Conservation (phyloP, 2,888 invertebrate genomes). For the Cheilosia impressa region DNA sequence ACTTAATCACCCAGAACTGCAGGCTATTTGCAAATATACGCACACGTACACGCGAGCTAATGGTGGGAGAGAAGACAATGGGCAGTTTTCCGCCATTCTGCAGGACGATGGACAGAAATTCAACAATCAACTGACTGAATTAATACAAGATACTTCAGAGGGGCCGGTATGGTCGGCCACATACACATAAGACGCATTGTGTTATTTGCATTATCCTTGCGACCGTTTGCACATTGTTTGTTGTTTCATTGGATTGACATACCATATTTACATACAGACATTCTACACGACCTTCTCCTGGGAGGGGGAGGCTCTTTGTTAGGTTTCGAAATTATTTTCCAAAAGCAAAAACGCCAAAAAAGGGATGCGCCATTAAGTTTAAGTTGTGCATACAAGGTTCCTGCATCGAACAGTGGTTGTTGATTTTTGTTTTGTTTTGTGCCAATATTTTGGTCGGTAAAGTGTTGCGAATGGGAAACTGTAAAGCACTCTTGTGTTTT, state of each 20-base stretch:
- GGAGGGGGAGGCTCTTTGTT: conserved; percentile 21
- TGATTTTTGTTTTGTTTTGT: not conserved
- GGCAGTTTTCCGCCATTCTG: conserved; percentile 18
- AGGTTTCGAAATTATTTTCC: conserved; percentile 42
- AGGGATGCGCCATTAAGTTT: conserved; percentile 25
- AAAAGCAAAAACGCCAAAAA: conserved; percentile 10
- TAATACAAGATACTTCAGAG: conserved; percentile 37
- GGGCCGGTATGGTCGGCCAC: not conserved
- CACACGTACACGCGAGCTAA: too few species aligned
- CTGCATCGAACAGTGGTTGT: conserved; percentile 12
- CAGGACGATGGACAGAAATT: conserved; percentile 50
- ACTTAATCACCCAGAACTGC: conserved; percentile 45
- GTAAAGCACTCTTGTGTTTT: conserved; percentile 4
- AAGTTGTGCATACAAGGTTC: conserved; percentile 54
- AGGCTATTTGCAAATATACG: not conserved
- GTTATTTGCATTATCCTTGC: conserved; percentile 40
- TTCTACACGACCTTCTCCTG: conserved; percentile 26
- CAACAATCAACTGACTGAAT: conserved; percentile 63
- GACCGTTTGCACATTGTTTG: conserved; percentile 32
- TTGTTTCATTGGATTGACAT: conserved; percentile 7
- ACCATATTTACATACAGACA: conserved; percentile 12
- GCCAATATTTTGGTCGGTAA: not conserved
- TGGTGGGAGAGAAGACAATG: conserved; percentile 5
- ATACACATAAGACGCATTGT: conserved; percentile 50
- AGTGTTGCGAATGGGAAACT: conserved; percentile 2